Base-by-base conservation (phyloP, 2,888 invertebrate species). In the Drosophila meridionalis region DNA sequence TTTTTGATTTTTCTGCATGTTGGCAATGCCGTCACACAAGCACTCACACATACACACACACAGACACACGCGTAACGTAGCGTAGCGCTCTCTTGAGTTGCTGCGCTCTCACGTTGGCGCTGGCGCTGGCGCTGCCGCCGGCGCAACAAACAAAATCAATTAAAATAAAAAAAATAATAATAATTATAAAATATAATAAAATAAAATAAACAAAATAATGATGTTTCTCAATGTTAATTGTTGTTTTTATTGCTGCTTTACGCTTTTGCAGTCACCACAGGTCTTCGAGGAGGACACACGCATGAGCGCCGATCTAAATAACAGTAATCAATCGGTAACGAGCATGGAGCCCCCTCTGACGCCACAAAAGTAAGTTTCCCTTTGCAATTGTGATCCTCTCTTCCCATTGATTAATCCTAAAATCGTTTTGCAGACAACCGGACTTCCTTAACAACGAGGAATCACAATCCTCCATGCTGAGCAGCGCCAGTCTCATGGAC, bases 391-490 rank as follows among this genome's bases (percentile, higher is more conserved):
- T 12, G 7, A 42, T n/a, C 14, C 3, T 11, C 26, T 26, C 12
- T 56, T 7, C 9, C 14, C 9, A 28, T 20, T 59, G 2, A 59
- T 47, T 11, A 26, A 57, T 28, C 3, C 20, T 6, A 26, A 8
- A 30, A 20, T 58, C 4, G 6, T 42, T 2, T 20, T 32, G 12
- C 42, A 92, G 92, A 89, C 95, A 78, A 91, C 83, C 88, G 32
- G 93, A 93, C 61, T 92, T 92, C 61, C 78, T 92, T 3, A 91
- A 90, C 63, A 91, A 93, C 67, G 96, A 96, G 90, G 97, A 97
- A 92, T 97, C 97, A 6, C 97, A 97, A 92, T 97, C 96, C 88
- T 97, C 97, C n/a, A 95, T 96, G 36, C 94, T 96, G 81, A 97
- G 97, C 91, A 96, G 95, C 32, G 81, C 88, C 20, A 93, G 93